Evolutionary conservation across 2,113 vertebrate genomes (phyloP).

Genomic region (Amphilophus citrinellus): DNA sequence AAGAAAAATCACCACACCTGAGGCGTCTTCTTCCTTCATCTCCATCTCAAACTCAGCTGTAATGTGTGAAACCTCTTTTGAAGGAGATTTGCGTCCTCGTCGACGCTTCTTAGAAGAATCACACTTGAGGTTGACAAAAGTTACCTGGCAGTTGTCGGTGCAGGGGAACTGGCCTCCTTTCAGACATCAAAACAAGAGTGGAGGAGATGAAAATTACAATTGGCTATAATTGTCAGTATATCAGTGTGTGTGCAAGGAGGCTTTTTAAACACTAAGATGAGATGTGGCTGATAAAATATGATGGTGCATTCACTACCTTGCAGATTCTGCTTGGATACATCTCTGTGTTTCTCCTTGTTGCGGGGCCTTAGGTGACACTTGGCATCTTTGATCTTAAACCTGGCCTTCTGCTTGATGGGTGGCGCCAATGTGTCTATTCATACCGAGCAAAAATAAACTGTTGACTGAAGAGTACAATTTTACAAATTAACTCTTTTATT

Average conservation of each 20-base stretch:
- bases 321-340: constrained; percentile 79
- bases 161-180: constrained; percentile 84
- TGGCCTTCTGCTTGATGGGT: constrained; percentile 92
- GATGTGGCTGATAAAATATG: neutral
- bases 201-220: neutral
- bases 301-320: constrained; percentile 81
- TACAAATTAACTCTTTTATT: neutral
- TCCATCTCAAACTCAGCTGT: constrained; percentile 95
- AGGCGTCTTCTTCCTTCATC: constrained; percentile 89
- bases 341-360: constrained; percentile 87
- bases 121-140: constrained; percentile 93
- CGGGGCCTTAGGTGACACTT: constrained; percentile 93
- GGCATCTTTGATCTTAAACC: constrained; percentile 96
- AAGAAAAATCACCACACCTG: constrained; percentile 80
- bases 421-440: constrained; percentile 79
- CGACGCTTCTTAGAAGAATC: constrained; percentile 95
- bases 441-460: constrained; percentile 12
- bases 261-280: neutral
- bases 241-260: neutral
- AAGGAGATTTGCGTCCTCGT: constrained; percentile 91
- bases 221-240: neutral
- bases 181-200: constrained; percentile 8
- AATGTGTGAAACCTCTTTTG: constrained; percentile 95
- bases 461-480: neutral
- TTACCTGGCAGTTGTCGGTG: constrained; percentile 91